Evolutionary conservation across 1,140 invertebrate genomes (phyloP).

Genomic region (Saccostrea echinata): DNA sequence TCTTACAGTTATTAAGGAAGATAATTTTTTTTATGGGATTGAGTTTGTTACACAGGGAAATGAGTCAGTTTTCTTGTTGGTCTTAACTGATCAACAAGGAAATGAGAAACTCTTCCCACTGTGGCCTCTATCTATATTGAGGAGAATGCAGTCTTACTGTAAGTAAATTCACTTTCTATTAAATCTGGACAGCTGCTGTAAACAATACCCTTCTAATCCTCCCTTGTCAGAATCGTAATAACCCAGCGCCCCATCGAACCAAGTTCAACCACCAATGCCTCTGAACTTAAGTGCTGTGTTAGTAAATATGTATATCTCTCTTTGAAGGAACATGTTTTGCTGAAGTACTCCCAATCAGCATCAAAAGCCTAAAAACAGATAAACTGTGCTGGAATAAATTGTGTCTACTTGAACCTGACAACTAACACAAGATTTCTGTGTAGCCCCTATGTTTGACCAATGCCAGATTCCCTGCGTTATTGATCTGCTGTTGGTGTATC

Average conservation of each 20-base stretch:
- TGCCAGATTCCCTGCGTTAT: slow-evolving; percentile 1
- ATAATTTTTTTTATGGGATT: not conserved
- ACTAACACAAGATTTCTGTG: not conserved
- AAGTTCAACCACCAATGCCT: not conserved
- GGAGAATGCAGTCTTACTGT: not conserved
- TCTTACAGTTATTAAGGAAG: not conserved
- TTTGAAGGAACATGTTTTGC: not conserved
- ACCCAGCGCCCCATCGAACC: not conserved
- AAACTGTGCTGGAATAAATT: slow-evolving; percentile 32
- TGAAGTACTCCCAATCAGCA: slow-evolving; percentile 29
- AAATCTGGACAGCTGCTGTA: slow-evolving; percentile 30
- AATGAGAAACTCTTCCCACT: slow-evolving; percentile 15
- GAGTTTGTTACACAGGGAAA: not conserved
- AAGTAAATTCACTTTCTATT: slow-evolving; percentile 32
- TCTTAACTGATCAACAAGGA: not conserved
- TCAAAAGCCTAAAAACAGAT: slow-evolving; percentile 24
- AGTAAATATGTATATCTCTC: slow-evolving; percentile 22
- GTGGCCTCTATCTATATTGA: not conserved
- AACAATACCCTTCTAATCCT: slow-evolving; percentile 8
- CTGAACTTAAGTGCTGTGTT: not conserved
- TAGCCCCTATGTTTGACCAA: slow-evolving; percentile 22
- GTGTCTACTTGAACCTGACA: slow-evolving; percentile 38
- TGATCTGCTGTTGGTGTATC: slow-evolving; percentile 22
- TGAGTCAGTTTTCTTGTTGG: slow-evolving; percentile 2
- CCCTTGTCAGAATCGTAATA: not conserved